Percentiles rank a stretch among this genome's conserved stretches.
These are phyloP conservation scores for Sebastes taczanowskii DNA, from an alignment of 2,797 vertebrate genomes.

Conservation along the genomic window DNA sequence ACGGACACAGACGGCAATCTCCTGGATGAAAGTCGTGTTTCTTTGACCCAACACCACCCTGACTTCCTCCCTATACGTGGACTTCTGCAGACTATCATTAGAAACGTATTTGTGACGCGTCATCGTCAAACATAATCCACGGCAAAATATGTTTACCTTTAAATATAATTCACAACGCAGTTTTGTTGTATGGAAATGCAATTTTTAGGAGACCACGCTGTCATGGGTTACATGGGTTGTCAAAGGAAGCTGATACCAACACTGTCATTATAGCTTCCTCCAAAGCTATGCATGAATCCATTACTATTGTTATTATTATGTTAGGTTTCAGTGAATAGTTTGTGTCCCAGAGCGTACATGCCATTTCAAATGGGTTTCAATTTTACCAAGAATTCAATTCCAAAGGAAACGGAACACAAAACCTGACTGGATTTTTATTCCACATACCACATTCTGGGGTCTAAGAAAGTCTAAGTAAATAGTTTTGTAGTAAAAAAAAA, in stretches of 20 bases:
- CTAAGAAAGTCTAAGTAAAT: not conserved
- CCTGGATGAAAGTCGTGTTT: too few relatives aligned
- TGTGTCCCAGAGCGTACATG: not conserved
- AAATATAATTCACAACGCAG: too few relatives aligned
- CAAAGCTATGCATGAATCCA: not conserved
- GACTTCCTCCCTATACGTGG: too few relatives aligned
- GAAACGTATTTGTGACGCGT: too few relatives aligned
- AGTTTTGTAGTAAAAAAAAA: not conserved
- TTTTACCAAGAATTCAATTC: not conserved
- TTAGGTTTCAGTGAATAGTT: not conserved
- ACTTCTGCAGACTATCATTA: too few relatives aligned
- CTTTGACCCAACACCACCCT: too few relatives aligned
- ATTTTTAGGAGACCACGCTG: too few relatives aligned
- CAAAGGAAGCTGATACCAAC: not conserved
- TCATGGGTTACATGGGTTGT: not conserved
- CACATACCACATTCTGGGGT: not conserved
- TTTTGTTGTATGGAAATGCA: too few relatives aligned
- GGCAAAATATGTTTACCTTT: too few relatives aligned
- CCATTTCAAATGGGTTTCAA: not conserved
- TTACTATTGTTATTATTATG: not conserved
- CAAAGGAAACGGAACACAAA: not conserved
- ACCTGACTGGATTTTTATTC: not conserved
- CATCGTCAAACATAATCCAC: too few relatives aligned
- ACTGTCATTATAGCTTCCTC: not conserved
- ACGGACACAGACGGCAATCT: fast-evolving